These are phyloP conservation scores for Scalopus aquaticus DNA, from an alignment of 2,113 vertebrate species.

Conservation along the genomic window DNA sequence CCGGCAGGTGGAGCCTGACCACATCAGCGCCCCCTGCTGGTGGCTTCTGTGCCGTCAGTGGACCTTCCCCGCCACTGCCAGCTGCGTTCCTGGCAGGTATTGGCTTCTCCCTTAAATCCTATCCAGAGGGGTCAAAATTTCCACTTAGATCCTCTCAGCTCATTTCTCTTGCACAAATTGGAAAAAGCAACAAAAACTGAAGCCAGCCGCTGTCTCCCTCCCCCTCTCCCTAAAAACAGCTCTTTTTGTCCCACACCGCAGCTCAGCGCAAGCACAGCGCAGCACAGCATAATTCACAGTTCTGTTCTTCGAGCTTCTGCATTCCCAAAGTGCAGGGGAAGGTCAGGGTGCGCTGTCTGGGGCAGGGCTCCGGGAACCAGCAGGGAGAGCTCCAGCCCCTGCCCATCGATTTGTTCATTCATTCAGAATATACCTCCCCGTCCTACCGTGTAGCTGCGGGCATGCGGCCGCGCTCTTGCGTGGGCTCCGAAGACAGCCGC, in stretches of 20 bases:
- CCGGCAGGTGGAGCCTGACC: neutral
- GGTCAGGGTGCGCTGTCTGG: neutral
- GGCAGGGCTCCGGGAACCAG: neutral
- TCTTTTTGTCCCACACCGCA: neutral
- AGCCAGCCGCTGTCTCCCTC: neutral
- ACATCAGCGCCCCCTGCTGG: neutral
- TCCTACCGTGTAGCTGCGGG: neutral
- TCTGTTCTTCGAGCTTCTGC: neutral
- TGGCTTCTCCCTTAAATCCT: neutral
- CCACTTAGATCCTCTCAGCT: neutral
- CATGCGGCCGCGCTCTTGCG: neutral
- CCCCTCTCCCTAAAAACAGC: no score
- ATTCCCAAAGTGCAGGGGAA: neutral
- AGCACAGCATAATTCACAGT: no score
- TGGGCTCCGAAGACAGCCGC: neutral
- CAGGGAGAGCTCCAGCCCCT: neutral
- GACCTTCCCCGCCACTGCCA: neutral
- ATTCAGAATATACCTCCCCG: neutral
- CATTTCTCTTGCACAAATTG: neutral
- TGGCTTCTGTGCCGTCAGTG: neutral
- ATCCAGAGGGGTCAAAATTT: neutral
- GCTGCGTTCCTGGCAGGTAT: neutral
- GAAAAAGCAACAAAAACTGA: neutral
- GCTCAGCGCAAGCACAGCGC: no score
- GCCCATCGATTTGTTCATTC: neutral